Conservation (phyloP, 2,113 vertebrate genomes). For the Charina bottae region DNA sequence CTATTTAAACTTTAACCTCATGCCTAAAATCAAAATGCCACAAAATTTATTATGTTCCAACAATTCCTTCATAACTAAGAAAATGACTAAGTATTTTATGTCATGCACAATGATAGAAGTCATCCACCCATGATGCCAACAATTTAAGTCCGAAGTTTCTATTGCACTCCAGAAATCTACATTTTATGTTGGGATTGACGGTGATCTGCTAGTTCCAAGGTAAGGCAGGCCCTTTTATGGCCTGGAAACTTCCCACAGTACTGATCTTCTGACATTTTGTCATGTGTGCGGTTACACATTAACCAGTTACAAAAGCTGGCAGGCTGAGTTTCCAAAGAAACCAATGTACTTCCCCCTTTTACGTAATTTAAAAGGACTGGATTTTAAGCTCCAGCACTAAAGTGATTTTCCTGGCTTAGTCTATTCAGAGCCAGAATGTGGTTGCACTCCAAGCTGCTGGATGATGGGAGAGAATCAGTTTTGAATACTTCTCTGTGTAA, state of each 20-base stretch:
- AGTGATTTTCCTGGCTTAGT: background rate
- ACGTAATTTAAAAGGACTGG: background rate
- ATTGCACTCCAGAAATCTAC: background rate
- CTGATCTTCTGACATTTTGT: background rate
- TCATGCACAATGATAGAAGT: accelerated
- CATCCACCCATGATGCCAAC: accelerated
- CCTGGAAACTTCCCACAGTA: background rate
- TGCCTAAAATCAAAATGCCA: background rate
- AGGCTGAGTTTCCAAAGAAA: background rate
- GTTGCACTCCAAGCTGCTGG: background rate
- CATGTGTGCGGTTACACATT: background rate
- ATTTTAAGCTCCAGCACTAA: background rate
- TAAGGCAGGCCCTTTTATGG: background rate
- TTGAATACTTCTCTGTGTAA: background rate
- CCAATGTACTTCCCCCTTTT: background rate
- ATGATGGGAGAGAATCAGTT: background rate
- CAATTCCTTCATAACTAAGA: background rate
- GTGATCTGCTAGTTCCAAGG: background rate
- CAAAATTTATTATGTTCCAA: background rate
- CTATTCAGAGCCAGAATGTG: background rate
- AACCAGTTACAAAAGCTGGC: background rate
- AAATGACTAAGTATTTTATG: accelerated
- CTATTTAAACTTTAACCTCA: background rate
- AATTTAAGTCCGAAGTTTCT: background rate
- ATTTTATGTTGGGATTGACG: too few species aligned